A percentile compares a stretch with the other conserved stretches of the same genome.
These are phyloP conservation scores for Castor canadensis DNA, from an alignment of 2,113 vertebrate species.

Conservation along the genomic window DNA sequence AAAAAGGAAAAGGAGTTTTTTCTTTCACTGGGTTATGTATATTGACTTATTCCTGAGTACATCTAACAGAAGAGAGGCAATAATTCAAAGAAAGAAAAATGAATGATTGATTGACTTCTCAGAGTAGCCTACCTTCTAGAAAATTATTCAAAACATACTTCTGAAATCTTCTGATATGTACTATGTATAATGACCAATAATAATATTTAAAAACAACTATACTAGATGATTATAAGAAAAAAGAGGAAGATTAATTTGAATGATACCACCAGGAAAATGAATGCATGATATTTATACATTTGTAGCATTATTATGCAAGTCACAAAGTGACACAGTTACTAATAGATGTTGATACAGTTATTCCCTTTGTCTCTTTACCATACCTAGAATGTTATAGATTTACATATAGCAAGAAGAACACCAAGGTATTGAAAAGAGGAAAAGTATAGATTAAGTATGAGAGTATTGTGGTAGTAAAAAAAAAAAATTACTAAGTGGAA, in stretches of 20 bases:
- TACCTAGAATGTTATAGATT: background rate
- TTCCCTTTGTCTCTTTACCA: background rate
- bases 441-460: background rate
- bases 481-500: background rate
- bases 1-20: background rate
- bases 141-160: slow-evolving; percentile 1
- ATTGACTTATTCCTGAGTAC: background rate
- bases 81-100: background rate
- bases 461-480: background rate
- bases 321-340: background rate
- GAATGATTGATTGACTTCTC: background rate
- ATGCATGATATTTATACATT: background rate
- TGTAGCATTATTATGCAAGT: background rate
- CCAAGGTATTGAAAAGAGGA: background rate
- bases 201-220: background rate
- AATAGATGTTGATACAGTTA: background rate
- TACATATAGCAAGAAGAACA: background rate
- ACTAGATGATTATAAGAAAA: background rate
- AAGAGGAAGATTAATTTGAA: background rate
- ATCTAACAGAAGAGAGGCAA: background rate
- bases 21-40: background rate
- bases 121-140: background rate
- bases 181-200: background rate
- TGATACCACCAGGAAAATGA: background rate
- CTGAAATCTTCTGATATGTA: background rate